These are phyloP conservation scores for Diachasma alloeum DNA, from an alignment of 1,140 invertebrate species.

Conservation along the genomic window DNA sequence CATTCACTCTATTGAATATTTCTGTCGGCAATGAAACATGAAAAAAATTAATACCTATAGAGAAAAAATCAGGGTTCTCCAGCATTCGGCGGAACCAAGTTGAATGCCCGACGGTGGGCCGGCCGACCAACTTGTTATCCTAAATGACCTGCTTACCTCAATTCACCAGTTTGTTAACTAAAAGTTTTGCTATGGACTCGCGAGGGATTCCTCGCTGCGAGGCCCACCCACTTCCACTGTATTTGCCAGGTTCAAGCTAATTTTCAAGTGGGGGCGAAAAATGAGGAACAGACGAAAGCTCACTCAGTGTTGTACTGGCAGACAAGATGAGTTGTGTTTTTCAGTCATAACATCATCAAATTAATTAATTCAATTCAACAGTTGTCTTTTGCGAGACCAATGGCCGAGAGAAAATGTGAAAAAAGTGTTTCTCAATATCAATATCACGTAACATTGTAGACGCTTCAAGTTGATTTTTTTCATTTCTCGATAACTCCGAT, in stretches of 20 bases:
- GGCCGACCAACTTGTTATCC: slow-evolving; percentile 27
- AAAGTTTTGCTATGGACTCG: slow-evolving; percentile 27
- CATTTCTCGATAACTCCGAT: no score
- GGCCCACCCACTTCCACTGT: not conserved
- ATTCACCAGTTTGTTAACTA: slow-evolving; percentile 40
- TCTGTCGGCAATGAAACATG: no score
- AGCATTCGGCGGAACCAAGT: no score
- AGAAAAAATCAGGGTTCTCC: no score
- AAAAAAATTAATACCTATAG: slow-evolving; percentile 17
- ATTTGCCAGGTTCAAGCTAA: slow-evolving; percentile 21
- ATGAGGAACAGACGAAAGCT: not conserved
- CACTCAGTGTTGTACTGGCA: not conserved
- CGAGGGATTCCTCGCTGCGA: slow-evolving; percentile 13
- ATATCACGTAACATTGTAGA: no score
- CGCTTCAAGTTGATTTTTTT: no score
- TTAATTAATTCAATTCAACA: no score
- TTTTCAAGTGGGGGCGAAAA: not conserved
- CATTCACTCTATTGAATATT: no score
- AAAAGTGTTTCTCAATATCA: no score
- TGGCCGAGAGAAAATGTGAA: no score
- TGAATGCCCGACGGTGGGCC: slow-evolving; percentile 21
- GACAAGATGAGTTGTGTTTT: not conserved
- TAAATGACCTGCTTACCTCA: slow-evolving; percentile 41
- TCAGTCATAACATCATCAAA: not conserved
- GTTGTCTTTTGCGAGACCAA: no score